These are phyloP conservation scores for Argya squamiceps DNA, from an alignment of 2,797 vertebrate species.

Conservation along the genomic window DNA sequence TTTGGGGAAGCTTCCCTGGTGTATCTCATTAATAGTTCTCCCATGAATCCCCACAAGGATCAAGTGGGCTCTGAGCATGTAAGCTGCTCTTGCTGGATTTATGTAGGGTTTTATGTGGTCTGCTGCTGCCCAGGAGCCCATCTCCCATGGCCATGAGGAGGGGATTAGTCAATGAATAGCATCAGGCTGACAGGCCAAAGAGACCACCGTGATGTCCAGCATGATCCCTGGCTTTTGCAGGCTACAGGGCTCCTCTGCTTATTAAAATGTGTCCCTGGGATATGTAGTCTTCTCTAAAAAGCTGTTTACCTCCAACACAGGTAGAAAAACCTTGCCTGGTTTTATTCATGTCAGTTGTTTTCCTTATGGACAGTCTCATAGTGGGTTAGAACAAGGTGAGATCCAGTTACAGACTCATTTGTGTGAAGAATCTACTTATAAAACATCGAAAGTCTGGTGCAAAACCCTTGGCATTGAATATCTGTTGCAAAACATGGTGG, in stretches of 20 bases:
- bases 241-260: not conserved
- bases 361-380: not conserved
- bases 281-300: not conserved
- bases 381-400: not conserved
- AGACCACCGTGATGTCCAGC: accelerated
- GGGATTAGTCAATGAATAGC: not conserved
- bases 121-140: not conserved
- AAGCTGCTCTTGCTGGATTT: not conserved
- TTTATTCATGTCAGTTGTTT: not conserved
- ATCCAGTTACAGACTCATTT: not conserved
- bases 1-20: not conserved
- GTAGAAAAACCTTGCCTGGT: not conserved
- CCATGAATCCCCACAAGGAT: not conserved
- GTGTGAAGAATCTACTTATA: not conserved
- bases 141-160: accelerated
- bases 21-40: not conserved
- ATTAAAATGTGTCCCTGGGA: not conserved
- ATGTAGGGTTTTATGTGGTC: not conserved
- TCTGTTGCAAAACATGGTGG: not conserved
- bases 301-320: not conserved
- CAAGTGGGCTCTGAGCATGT: accelerated
- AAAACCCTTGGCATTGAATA: not conserved
- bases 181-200: not conserved
- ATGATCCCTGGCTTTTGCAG: not conserved
- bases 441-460: not conserved